A percentile compares a stretch with the other conserved stretches of the same genome.
Conservation (phyloP, 2,797 vertebrate species). For the Choloepus didactylus region DNA sequence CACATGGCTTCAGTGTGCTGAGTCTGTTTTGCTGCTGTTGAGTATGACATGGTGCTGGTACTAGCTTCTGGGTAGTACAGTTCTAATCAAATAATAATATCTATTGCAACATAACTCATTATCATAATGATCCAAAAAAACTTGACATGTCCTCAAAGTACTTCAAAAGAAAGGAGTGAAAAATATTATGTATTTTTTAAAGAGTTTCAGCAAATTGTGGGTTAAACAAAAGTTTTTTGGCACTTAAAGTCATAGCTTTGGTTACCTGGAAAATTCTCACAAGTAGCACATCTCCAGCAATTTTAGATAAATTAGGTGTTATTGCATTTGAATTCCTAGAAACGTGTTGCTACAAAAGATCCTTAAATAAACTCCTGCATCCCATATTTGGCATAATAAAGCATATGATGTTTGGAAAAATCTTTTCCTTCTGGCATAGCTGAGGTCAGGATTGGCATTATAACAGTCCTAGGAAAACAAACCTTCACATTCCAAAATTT, state of each 20-base stretch:
- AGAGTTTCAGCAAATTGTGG: background rate
- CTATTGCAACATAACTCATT: background rate
- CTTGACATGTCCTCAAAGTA: background rate
- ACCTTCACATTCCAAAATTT: constrained; percentile 69
- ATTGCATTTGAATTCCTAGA: constrained; percentile 68
- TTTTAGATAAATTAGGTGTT: constrained; percentile 52
- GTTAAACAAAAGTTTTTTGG: constrained; percentile 35
- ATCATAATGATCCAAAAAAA: background rate
- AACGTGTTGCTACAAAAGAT: constrained; percentile 33
- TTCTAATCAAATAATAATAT: background rate
- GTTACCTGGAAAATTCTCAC: constrained; percentile 35
- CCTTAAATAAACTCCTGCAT: constrained; percentile 49
- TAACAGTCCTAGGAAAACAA: constrained; percentile 69
- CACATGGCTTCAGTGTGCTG: background rate
- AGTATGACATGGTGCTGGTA: background rate
- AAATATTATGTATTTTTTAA: background rate
- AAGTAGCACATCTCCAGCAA: constrained; percentile 17
- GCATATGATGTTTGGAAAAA: constrained; percentile 32
- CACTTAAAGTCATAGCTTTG: background rate
- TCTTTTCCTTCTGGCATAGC: constrained; percentile 61
- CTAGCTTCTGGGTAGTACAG: background rate
- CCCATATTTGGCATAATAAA: constrained; percentile 53
- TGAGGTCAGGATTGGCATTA: constrained; percentile 58
- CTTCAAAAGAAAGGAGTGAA: background rate
- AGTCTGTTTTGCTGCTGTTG: background rate